Percentiles rank a stretch among this genome's conserved stretches.
phyloP scores from a whole-genome alignment of 2,888 invertebrate species.

The Amiota mariae region DNA sequence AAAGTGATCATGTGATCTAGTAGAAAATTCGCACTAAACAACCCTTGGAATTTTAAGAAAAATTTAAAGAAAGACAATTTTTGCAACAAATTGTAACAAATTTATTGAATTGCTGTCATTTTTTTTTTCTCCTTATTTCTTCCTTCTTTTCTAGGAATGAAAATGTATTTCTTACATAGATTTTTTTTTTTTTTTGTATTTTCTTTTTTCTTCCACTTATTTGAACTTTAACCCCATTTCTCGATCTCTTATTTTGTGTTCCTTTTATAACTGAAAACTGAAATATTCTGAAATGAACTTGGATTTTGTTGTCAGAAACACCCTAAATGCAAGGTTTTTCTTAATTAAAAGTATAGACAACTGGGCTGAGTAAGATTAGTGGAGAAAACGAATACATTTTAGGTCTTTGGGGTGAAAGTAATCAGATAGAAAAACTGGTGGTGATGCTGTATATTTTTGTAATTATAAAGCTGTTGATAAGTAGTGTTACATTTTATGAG shows the following conservation, averaged over 20 bases:
- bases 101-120: slow-evolving; percentile 18
- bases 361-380: too few species aligned
- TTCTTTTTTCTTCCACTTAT: slow-evolving; percentile 31
- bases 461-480: too few species aligned
- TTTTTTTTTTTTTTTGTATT: not conserved
- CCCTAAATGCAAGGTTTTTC: not conserved
- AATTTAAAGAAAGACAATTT: not conserved
- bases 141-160: not conserved
- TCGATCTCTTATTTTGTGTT: too few species aligned
- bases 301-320: not conserved
- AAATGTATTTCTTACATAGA: not conserved
- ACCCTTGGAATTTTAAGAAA: slow-evolving; percentile 41
- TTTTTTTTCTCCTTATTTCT: not conserved
- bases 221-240: slow-evolving; percentile 52
- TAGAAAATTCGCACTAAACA: slow-evolving; percentile 51
- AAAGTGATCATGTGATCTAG: slow-evolving; percentile 4
- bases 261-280: not conserved
- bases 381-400: too few species aligned
- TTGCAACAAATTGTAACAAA: slow-evolving; percentile 17
- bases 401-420: too few species aligned
- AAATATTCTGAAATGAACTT: not conserved
- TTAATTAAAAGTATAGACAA: not conserved
- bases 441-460: too few species aligned
- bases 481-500: too few species aligned
- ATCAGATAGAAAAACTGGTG: too few species aligned